These are phyloP conservation scores for Drosophila pseudoobscura DNA, from an alignment of 1,140 invertebrate genomes.

Conservation along the genomic window DNA sequence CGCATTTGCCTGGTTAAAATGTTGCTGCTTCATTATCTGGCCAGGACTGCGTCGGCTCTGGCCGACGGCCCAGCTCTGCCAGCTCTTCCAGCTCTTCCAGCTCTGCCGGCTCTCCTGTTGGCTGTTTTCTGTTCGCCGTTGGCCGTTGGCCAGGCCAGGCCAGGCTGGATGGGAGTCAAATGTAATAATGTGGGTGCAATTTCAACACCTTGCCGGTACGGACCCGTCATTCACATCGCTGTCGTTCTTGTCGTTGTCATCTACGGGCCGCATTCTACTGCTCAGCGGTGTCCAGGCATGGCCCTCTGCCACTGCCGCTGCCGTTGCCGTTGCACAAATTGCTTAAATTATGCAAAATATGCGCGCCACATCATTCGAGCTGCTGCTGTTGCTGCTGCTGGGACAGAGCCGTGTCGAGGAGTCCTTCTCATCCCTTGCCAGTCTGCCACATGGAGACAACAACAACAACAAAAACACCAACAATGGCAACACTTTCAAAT, in stretches of 20 bases:
- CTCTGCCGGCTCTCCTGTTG: conserved; percentile 10
- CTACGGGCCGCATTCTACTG: conserved; percentile 8
- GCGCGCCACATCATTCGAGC: conserved; percentile 68
- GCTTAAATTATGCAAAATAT: conserved; percentile 82
- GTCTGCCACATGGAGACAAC: conserved; percentile 27
- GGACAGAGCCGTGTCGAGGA: no score
- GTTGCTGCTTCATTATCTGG: conserved; percentile 80
- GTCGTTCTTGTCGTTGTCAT: conserved; percentile 43
- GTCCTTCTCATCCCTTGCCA: background rate
- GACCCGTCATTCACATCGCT: conserved; percentile 22
- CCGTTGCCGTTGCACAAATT: conserved; percentile 74
- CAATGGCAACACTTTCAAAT: conserved; percentile 73
- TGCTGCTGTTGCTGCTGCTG: conserved; percentile 8
- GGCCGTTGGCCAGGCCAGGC: conserved; percentile 35
- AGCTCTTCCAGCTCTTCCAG: conserved; percentile 3
- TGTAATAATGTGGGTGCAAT: conserved; percentile 62
- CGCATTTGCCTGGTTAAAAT: conserved; percentile 79
- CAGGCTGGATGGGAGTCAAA: conserved; percentile 12
- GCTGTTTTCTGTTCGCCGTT: conserved; percentile 5
- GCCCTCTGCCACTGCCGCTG: conserved; percentile 20
- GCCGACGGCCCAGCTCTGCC: conserved; percentile 10
- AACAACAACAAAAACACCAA: conserved; percentile 26
- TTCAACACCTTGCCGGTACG: conserved; percentile 40
- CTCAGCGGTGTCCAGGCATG: conserved; percentile 11
- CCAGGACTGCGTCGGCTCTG: conserved; percentile 49